Evolutionary conservation across 2,797 vertebrate species (phyloP).

Genomic region (Sandelia bainsii): DNA sequence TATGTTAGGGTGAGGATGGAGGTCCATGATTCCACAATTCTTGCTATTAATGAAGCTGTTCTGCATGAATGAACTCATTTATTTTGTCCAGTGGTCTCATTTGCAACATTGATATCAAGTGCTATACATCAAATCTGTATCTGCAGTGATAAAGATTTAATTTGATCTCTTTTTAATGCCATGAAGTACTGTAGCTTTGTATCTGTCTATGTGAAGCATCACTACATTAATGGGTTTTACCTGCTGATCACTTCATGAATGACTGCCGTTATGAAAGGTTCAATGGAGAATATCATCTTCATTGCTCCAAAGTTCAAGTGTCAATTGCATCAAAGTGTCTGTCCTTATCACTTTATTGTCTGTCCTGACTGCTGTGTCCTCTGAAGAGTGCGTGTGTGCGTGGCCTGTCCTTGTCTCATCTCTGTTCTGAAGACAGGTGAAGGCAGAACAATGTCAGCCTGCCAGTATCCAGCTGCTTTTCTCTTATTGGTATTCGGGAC

Average conservation of each 20-base stretch:
- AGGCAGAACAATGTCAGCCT: constrained; percentile 78
- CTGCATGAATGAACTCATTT: constrained; percentile 8
- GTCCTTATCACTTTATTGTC: constrained; percentile 59
- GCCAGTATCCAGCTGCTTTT: constrained; percentile 78
- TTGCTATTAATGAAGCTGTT: constrained; percentile 25
- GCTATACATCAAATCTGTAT: neutral
- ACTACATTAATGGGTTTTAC: constrained; percentile 7
- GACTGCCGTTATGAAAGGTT: constrained; percentile 37
- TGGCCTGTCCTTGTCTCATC: constrained; percentile 66
- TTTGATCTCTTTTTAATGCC: neutral
- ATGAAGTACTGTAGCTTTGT: neutral
- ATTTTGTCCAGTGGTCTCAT: constrained; percentile 1
- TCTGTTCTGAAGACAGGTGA: constrained; percentile 68
- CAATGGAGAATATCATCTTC: constrained; percentile 43
- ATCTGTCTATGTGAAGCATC: neutral
- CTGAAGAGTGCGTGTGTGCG: constrained; percentile 55
- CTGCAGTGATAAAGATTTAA: neutral
- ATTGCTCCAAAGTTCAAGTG: constrained; percentile 56
- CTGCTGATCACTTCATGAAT: constrained; percentile 20
- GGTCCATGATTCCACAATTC: constrained; percentile 8
- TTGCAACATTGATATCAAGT: neutral
- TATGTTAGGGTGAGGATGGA: constrained; percentile 25
- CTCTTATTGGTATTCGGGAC: constrained; percentile 80
- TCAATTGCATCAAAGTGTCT: constrained; percentile 56
- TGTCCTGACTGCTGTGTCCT: constrained; percentile 56